Evolutionary conservation across 2,797 vertebrate genomes (phyloP), one percentile per base, ranked within the genome.

Genomic region (Eleutherodactylus coqui): DNA sequence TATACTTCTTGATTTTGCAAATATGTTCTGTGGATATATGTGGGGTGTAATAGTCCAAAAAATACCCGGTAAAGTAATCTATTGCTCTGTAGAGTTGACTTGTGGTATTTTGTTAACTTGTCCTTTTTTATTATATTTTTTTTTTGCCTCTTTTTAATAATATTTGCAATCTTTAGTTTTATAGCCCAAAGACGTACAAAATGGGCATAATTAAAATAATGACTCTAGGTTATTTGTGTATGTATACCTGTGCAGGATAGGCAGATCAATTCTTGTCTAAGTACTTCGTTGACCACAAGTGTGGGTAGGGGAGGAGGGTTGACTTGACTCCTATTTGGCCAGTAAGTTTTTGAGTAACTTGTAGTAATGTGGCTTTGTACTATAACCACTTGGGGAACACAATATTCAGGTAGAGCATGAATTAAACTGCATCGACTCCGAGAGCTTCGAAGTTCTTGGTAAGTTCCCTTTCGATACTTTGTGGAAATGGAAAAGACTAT

Each of bases 241-340:
- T 9, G 9, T 34, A 19, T 17, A 38, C 21, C 64, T 24, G 38
- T 45, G 17, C 24, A 45, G 70, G 41, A 27, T 5, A 14, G 3
- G 41, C 5, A 45, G 41, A 45, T 73, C 38, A 3, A 11, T 73
- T 73, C 41, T 27, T 21, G 10, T 27, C 13, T 43, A 7, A 9
- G 11, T n/a, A 45, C 6, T 64, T 16, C 45, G 38, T 8, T n/a
- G 49, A 38, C 29, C 43, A 70, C 36, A 0, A 49, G 38, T 10
- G 1, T 16, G 29, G 27, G 41, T 45, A 75, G 75, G 67, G 55
- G 76, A 87, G 86, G 81, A 75, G 64, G 76, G 43, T 79, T 70
- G 75, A 45, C 49, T 75, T 81, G 72, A 82, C 53, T 45, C 29
- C 19, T 29, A 29, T 34, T 51, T 79, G 75, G 55, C 43, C 78